Conservation (phyloP, 2,888 invertebrate genomes). For the Yponomeuta cagnagella region DNA sequence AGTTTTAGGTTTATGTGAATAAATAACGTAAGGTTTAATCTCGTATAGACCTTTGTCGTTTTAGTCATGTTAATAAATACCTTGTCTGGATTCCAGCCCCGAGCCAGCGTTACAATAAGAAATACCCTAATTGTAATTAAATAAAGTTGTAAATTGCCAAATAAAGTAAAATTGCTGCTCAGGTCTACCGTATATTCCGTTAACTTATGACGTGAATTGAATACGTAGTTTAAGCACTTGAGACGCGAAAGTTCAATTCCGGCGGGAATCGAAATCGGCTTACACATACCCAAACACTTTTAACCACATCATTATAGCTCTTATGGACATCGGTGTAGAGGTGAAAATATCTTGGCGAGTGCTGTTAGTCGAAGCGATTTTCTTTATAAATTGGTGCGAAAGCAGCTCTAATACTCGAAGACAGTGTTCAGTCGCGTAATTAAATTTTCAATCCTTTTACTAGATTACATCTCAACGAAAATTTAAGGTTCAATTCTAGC, state of each 20-base stretch:
- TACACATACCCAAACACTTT: background rate
- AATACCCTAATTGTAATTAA: background rate
- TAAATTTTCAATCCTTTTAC: constrained; percentile 2
- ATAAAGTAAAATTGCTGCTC: background rate
- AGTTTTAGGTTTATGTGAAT: too few species aligned
- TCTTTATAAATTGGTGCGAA: background rate
- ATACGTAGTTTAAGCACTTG: constrained; percentile 2
- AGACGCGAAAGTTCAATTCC: background rate
- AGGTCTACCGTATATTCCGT: background rate
- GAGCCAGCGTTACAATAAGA: background rate
- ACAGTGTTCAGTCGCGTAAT: background rate
- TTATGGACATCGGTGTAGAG: background rate
- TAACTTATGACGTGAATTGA: constrained; percentile 1
- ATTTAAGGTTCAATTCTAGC: background rate
- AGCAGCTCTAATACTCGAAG: background rate
- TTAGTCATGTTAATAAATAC: background rate
- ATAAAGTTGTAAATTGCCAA: background rate
- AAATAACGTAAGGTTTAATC: too few species aligned
- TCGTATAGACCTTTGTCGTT: too few species aligned
- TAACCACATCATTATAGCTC: background rate
- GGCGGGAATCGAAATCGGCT: background rate
- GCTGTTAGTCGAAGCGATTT: background rate
- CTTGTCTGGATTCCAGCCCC: background rate
- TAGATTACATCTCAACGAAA: background rate
- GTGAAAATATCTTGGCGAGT: background rate